Evolutionary conservation across 2,113 vertebrate genomes (phyloP).

Genomic region (Vulpes lagopus): DNA sequence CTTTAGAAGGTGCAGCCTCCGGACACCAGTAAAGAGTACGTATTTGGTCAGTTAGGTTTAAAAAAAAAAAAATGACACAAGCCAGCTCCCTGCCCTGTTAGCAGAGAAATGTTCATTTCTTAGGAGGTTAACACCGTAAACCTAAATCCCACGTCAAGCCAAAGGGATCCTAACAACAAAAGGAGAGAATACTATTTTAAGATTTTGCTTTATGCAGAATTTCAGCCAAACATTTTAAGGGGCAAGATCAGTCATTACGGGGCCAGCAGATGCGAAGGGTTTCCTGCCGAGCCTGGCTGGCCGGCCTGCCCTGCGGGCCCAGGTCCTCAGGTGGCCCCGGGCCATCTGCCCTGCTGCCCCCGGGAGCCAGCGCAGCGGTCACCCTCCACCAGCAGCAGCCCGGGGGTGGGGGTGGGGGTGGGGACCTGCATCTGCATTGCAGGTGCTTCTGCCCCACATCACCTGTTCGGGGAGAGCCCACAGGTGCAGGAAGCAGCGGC

Average conservation of each 20-base stretch:
- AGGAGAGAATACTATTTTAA: not conserved
- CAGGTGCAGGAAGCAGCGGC: accelerated
- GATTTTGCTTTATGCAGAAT: not conserved
- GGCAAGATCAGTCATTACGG: not conserved
- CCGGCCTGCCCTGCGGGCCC: no score
- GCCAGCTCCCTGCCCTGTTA: not conserved
- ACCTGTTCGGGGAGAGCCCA: not conserved
- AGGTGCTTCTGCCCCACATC: not conserved
- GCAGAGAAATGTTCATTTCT: conserved; percentile 27
- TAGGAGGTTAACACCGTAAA: conserved; percentile 9
- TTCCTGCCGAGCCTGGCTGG: not conserved
- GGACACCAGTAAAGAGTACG: not conserved
- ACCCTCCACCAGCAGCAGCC: not conserved
- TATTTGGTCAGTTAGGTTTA: not conserved
- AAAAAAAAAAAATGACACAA: not conserved
- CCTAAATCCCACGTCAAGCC: not conserved
- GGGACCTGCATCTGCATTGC: no score
- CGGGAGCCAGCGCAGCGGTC: not conserved
- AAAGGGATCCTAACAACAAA: not conserved
- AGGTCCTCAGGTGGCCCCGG: no score
- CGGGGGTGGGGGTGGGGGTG: no score
- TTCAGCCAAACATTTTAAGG: not conserved
- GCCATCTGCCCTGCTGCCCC: no score
- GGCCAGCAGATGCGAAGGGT: not conserved
- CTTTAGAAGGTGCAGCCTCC: not conserved